These are phyloP conservation scores for Hylaeus volcanicus DNA, from an alignment of 1,140 invertebrate species.

Conservation along the genomic window DNA sequence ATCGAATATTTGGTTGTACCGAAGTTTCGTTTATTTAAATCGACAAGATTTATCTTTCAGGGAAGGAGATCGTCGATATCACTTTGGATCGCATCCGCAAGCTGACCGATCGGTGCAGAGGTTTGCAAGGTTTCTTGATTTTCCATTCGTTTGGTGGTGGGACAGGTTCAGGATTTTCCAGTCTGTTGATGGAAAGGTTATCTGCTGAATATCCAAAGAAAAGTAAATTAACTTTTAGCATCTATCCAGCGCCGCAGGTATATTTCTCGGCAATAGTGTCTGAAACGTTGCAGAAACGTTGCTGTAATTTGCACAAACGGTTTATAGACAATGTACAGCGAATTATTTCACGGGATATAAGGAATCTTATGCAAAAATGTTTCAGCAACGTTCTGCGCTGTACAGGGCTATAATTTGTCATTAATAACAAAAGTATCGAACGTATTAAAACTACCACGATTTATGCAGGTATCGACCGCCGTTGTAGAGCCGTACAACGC, in stretches of 20 bases:
- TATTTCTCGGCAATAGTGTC: too few species aligned
- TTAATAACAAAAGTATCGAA: background rate
- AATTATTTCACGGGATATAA: too few species aligned
- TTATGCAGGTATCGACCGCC: slow-evolving; percentile 81
- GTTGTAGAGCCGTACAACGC: slow-evolving; percentile 88
- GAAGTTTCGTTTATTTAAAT: background rate
- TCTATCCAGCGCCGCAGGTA: slow-evolving; percentile 85
- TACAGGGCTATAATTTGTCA: background rate
- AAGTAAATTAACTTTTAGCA: slow-evolving; percentile 84
- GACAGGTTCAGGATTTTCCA: slow-evolving; percentile 83
- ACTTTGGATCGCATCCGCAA: slow-evolving; percentile 74
- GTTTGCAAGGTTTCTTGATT: slow-evolving; percentile 88
- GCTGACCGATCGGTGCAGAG: slow-evolving; percentile 81
- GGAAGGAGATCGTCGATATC: slow-evolving; percentile 81
- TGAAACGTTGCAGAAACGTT: too few species aligned
- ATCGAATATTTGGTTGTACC: too few species aligned
- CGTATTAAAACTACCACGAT: background rate
- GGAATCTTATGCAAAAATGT: too few species aligned
- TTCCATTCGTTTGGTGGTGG: slow-evolving; percentile 96
- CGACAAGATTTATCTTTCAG: slow-evolving; percentile 63
- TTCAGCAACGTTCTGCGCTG: too few species aligned
- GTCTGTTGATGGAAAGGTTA: slow-evolving; percentile 83
- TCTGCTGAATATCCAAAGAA: slow-evolving; percentile 84
- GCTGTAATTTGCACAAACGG: too few species aligned
- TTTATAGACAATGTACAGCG: too few species aligned